Percentiles rank a stretch among this genome's conserved stretches.
Conservation (phyloP, 2,888 invertebrate species). For the Coelopa pilipes region DNA sequence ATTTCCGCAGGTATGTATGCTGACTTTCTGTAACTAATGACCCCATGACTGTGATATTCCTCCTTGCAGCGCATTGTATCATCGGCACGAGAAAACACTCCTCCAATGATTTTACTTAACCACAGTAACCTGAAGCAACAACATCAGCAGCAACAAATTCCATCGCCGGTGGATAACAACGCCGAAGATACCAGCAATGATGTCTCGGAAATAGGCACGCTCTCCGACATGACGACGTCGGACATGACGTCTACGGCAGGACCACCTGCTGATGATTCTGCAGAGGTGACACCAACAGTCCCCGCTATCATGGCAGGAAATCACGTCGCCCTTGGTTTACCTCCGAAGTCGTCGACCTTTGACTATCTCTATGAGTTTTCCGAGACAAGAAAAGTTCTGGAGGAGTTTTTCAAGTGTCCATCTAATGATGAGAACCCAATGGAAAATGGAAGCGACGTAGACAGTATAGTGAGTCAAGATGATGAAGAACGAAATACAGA, state of each 20-base stretch:
- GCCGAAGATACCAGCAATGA: constrained; percentile 67
- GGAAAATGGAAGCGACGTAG: constrained; percentile 67
- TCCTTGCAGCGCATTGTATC: constrained; percentile 60
- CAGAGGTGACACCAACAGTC: constrained; percentile 36
- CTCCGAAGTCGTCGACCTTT: constrained; percentile 74
- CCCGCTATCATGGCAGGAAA: constrained; percentile 38
- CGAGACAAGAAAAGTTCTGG: constrained; percentile 89
- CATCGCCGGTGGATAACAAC: constrained; percentile 58
- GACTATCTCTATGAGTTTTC: constrained; percentile 93
- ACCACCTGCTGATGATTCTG: constrained; percentile 28
- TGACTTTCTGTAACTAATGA: neutral
- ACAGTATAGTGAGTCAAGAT: constrained; percentile 64
- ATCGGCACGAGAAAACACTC: constrained; percentile 59
- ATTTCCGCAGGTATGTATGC: constrained; percentile 77
- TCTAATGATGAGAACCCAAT: constrained; percentile 72
- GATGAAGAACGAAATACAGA: neutral
- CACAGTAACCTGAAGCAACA: constrained; percentile 36
- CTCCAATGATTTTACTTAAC: constrained; percentile 54
- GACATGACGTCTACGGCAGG: constrained; percentile 53
- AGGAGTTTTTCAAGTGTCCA: constrained; percentile 90
- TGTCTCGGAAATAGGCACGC: constrained; percentile 67
- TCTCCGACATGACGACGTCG: constrained; percentile 65
- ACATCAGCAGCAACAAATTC: constrained; percentile 42
- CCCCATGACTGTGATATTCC: neutral
- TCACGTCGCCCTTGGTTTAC: constrained; percentile 49